phyloP scores from a whole-genome alignment of 1,140 invertebrate species.

The Micrasema longulum region DNA sequence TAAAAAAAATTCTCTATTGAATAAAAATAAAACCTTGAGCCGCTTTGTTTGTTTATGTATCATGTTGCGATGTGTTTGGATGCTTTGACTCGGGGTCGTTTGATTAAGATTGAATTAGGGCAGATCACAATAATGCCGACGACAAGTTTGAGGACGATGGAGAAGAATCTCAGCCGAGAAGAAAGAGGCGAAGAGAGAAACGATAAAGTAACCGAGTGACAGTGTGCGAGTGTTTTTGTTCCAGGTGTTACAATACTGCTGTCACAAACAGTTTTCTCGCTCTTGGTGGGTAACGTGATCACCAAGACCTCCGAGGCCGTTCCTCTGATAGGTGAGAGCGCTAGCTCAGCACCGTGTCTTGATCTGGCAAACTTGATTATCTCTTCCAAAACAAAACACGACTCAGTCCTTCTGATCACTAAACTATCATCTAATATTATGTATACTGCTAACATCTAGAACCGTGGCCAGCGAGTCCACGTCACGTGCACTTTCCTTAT shows the following conservation, averaged over 20 bases:
- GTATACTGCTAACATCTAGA: background rate
- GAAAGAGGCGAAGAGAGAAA: background rate
- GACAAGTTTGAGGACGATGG: background rate
- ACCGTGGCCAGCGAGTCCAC: slow-evolving; percentile 4
- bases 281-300: slow-evolving; percentile 96
- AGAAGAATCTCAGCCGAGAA: background rate
- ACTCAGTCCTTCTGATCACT: slow-evolving; percentile 43
- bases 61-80: too few species aligned
- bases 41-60: slow-evolving; percentile 4
- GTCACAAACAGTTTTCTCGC: slow-evolving; percentile 98
- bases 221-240: slow-evolving; percentile 70
- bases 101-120: too few species aligned
- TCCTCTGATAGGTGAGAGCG: slow-evolving; percentile 91
- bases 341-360: slow-evolving; percentile 53
- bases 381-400: slow-evolving; percentile 48
- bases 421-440: slow-evolving; percentile 22
- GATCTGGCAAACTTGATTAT: slow-evolving; percentile 48
- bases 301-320: slow-evolving; percentile 98
- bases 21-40: background rate
- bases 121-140: too few species aligned
- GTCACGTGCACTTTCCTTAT: slow-evolving; percentile 35
- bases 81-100: too few species aligned
- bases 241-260: slow-evolving; percentile 99
- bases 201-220: slow-evolving; percentile 43
- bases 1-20: too few species aligned